These are phyloP conservation scores for Ctenomys sociabilis DNA, from an alignment of 2,113 vertebrate species.

Conservation along the genomic window DNA sequence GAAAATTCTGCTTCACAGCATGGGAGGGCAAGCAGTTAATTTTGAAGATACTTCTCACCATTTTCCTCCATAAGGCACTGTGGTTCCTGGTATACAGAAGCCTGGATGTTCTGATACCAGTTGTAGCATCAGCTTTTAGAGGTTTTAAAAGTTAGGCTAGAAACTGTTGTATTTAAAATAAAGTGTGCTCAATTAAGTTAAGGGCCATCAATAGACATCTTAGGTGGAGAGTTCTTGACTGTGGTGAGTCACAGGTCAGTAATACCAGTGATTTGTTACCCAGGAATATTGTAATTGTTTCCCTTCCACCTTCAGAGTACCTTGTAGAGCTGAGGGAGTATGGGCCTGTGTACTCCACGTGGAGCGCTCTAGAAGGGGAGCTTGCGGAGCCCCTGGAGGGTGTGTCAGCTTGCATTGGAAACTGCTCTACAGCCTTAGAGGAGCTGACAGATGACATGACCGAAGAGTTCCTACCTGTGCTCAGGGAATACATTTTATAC, in stretches of 20 bases:
- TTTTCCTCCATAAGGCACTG: not conserved
- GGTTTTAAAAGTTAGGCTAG: not conserved
- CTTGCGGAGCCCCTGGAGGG: conserved; percentile 93
- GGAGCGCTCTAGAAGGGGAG: conserved; percentile 92
- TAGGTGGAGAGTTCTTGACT: not conserved
- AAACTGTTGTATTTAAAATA: not conserved
- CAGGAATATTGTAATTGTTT: not conserved
- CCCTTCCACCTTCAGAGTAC: conserved; percentile 88
- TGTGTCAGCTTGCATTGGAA: conserved; percentile 91
- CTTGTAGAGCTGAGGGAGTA: conserved; percentile 95
- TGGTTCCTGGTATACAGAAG: not conserved
- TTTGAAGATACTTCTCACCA: not conserved
- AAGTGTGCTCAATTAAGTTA: not conserved
- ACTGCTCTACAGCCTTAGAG: conserved; percentile 92
- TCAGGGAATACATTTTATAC: conserved; percentile 96
- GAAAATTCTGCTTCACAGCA: not conserved
- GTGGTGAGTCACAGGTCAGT: not conserved
- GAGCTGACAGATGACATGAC: conserved; percentile 95
- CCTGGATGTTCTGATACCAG: not conserved
- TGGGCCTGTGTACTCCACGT: conserved; percentile 94
- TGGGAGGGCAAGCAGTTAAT: not conserved
- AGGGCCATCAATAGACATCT: not conserved
- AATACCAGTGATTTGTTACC: not conserved
- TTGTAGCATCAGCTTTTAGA: not conserved
- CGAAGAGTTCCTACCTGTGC: conserved; percentile 96